A percentile compares a stretch with the other conserved stretches of the same genome.
These are phyloP conservation scores for Yponomeuta evonymella DNA, from an alignment of 2,888 invertebrate genomes.

Conservation along the genomic window DNA sequence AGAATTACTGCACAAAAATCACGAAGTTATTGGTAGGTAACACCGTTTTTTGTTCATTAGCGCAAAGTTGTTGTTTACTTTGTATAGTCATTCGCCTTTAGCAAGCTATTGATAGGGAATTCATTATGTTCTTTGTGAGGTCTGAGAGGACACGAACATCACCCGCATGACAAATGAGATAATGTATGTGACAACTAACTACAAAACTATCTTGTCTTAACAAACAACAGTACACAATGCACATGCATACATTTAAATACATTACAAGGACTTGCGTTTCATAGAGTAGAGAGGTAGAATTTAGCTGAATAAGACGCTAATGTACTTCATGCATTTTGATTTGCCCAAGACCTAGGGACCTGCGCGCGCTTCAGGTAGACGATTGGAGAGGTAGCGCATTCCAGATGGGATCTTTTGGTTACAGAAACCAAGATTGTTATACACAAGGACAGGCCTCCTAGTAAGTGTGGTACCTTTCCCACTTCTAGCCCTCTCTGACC, in stretches of 20 bases:
- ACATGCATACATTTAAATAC: not conserved
- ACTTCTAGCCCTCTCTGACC: too few species aligned
- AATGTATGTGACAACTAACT: not conserved
- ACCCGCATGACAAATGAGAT: not conserved
- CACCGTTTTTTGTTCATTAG: not conserved
- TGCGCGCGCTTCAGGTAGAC: too few species aligned
- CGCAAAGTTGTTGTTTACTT: not conserved
- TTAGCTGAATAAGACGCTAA: not conserved
- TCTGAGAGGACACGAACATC: not conserved
- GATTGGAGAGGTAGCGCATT: too few species aligned
- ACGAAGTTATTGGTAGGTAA: not conserved
- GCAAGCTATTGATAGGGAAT: not conserved
- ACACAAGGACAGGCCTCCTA: too few species aligned
- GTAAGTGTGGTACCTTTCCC: too few species aligned
- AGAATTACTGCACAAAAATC: not conserved
- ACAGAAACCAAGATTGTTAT: too few species aligned
- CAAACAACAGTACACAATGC: constrained; percentile 4
- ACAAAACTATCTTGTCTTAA: not conserved
- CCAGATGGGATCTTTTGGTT: too few species aligned
- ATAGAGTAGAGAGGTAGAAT: not conserved
- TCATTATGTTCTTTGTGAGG: not conserved
- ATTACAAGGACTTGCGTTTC: not conserved
- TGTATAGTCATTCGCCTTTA: not conserved
- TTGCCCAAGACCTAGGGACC: too few species aligned
- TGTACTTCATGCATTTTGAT: not conserved